Conservation (phyloP, 1,140 invertebrate species). For the Sycophila sp. region DNA sequence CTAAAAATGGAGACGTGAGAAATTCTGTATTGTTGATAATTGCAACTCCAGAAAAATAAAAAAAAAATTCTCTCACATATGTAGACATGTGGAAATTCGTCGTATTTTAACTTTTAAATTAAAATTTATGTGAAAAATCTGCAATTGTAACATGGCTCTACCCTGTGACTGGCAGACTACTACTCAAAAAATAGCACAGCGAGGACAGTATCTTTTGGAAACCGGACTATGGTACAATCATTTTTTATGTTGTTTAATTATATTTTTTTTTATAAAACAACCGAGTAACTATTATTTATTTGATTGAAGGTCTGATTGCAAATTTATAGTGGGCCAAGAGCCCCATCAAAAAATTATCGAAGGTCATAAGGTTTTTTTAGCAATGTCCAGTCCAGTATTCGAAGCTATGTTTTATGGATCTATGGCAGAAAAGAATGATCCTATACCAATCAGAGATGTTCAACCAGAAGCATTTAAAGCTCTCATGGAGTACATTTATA, state of each 20-base stretch:
- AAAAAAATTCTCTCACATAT: too few species aligned
- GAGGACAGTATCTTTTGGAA: constrained; percentile 76
- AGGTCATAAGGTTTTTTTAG: constrained; percentile 83
- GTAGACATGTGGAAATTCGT: neutral
- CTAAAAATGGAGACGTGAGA: neutral
- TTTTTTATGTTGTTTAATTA: neutral
- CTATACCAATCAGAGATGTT: constrained; percentile 83
- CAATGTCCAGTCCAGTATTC: constrained; percentile 86
- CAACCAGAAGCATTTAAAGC: constrained; percentile 86
- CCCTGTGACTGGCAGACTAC: constrained; percentile 79
- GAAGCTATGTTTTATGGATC: constrained; percentile 81
- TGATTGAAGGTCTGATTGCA: constrained; percentile 71
- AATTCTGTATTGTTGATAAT: too few species aligned
- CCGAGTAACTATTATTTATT: too few species aligned
- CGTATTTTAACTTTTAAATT: neutral
- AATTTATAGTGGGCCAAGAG: constrained; percentile 83
- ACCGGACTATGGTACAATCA: constrained; percentile 75
- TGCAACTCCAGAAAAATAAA: too few species aligned
- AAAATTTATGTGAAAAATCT: too few species aligned
- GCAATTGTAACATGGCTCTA: constrained; percentile 49
- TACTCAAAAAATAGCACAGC: constrained; percentile 74
- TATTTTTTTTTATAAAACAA: neutral
- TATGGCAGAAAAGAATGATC: constrained; percentile 75
- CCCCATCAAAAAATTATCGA: constrained; percentile 77
- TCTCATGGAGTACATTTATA: constrained; percentile 84